phyloP scores from a whole-genome alignment of 1,140 invertebrate species.

The Chionoecetes opilio region DNA sequence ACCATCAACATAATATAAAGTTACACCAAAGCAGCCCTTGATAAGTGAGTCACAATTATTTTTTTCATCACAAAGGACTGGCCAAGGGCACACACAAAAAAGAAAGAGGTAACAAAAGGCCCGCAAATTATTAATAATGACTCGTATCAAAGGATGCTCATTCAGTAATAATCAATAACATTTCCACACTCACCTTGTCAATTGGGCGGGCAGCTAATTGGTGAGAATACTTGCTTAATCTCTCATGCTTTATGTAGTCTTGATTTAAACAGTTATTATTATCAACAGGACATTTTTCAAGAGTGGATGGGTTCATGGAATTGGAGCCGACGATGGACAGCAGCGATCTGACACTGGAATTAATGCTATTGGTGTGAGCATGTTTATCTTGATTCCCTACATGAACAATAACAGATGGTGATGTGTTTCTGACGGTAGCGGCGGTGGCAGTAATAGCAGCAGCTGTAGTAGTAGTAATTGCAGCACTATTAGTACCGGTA shows the following conservation, averaged over 20 bases:
- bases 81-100: no score
- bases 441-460: slow-evolving; percentile 58
- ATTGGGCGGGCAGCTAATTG: slow-evolving; percentile 49
- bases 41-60: no score
- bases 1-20: no score
- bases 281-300: slow-evolving; percentile 61
- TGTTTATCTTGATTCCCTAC: slow-evolving; percentile 64
- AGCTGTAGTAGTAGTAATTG: slow-evolving; percentile 48
- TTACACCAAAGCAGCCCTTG: no score
- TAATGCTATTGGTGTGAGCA: slow-evolving; percentile 56
- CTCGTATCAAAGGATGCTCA: no score
- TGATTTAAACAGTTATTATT: slow-evolving; percentile 73
- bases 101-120: no score
- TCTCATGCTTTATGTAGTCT: slow-evolving; percentile 62
- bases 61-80: no score
- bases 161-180: no score
- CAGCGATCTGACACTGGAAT: slow-evolving; percentile 64
- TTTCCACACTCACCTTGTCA: slow-evolving; percentile 64
- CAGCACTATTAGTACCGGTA: slow-evolving; percentile 31
- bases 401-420: slow-evolving; percentile 59
- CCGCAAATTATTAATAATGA: no score
- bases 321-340: slow-evolving; percentile 58
- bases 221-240: slow-evolving; percentile 55
- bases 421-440: slow-evolving; percentile 73
- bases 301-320: slow-evolving; percentile 53